These are phyloP conservation scores for Zaprionus ornatus DNA, from an alignment of 1,140 invertebrate genomes.

Conservation along the genomic window DNA sequence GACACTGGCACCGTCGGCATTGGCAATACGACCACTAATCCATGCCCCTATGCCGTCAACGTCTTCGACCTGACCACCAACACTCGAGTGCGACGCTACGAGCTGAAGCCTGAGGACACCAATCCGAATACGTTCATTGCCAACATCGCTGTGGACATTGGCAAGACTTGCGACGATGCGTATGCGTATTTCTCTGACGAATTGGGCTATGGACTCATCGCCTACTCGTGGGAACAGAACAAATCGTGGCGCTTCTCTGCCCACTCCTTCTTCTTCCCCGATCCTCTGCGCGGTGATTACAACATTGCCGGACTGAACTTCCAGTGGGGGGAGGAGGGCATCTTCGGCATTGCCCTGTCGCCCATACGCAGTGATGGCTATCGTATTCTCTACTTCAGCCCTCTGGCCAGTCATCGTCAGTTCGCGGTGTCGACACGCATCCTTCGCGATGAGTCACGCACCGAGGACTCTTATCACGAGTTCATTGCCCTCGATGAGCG, in stretches of 20 bases:
- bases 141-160: slow-evolving; percentile 91
- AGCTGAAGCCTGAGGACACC: slow-evolving; percentile 88
- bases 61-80: slow-evolving; percentile 91
- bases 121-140: slow-evolving; percentile 91
- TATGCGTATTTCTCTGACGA: slow-evolving; percentile 93
- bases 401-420: slow-evolving; percentile 89
- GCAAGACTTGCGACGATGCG: slow-evolving; percentile 89
- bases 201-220: slow-evolving; percentile 90
- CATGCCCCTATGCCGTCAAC: slow-evolving; percentile 90
- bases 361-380: slow-evolving; percentile 87
- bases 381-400: slow-evolving; percentile 90
- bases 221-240: slow-evolving; percentile 90
- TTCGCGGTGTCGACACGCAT: slow-evolving; percentile 91
- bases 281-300: slow-evolving; percentile 90
- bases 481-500: slow-evolving; percentile 88
- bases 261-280: slow-evolving; percentile 91
- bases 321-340: slow-evolving; percentile 92
- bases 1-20: slow-evolving; percentile 93
- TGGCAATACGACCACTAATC: slow-evolving; percentile 89
- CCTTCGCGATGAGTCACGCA: slow-evolving; percentile 87
- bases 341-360: slow-evolving; percentile 91
- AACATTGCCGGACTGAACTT: slow-evolving; percentile 92
- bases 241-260: slow-evolving; percentile 89
- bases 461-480: slow-evolving; percentile 88
- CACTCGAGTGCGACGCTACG: slow-evolving; percentile 88